These are phyloP conservation scores for Glaucopsyche alexis DNA, from an alignment of 2,888 invertebrate species.

Conservation along the genomic window DNA sequence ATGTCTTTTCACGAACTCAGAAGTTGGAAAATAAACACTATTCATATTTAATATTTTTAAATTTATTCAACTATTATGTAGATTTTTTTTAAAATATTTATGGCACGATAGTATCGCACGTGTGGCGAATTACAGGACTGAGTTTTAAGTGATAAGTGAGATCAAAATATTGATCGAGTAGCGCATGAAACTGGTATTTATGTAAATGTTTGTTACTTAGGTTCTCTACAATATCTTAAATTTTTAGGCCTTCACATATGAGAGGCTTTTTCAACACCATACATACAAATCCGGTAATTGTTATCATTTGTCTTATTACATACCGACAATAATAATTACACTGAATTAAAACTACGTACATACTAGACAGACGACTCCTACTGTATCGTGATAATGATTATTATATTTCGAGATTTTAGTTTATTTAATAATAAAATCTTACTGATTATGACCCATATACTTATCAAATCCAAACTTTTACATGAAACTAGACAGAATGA, in stretches of 20 bases:
- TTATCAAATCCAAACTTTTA: no score
- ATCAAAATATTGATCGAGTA: background rate
- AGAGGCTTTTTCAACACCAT: background rate
- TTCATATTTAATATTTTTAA: background rate
- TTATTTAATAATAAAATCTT: no score
- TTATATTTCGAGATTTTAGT: no score
- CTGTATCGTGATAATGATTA: no score
- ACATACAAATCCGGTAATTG: background rate
- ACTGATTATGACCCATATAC: no score
- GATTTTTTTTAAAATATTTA: background rate
- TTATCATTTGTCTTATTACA: no score
- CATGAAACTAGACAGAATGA: no score
- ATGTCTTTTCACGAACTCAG: background rate
- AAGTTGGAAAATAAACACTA: background rate
- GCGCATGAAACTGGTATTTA: background rate
- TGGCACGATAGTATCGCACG: background rate
- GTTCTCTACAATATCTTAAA: background rate
- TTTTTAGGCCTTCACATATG: background rate
- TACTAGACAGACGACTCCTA: no score
- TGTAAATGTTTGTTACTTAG: no score
- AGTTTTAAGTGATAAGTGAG: background rate
- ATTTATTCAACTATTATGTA: background rate
- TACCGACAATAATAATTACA: no score
- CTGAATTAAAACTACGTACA: no score
- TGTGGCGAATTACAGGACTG: background rate